Percentiles rank a stretch among this genome's conserved stretches.
Evolutionary conservation across 2,888 invertebrate species (phyloP).

Genomic region (Nymphalis c-album): DNA sequence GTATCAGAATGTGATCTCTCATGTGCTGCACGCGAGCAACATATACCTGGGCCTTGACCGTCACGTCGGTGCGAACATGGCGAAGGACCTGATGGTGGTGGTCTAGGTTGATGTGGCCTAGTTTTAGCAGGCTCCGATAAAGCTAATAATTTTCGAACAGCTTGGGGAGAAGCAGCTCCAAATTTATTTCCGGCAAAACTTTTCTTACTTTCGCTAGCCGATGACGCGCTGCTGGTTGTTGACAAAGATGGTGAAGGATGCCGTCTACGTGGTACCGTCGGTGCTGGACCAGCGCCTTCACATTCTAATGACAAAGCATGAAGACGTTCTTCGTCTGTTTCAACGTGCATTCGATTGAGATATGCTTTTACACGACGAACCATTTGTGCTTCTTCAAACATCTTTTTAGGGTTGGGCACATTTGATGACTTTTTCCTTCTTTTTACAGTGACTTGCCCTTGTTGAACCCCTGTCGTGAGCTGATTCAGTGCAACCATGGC

Average conservation of each 20-base stretch:
- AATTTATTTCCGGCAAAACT: slow-evolving; percentile 85
- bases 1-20: slow-evolving; percentile 95
- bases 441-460: slow-evolving; percentile 92
- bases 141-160: slow-evolving; percentile 96
- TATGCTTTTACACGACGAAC: slow-evolving; percentile 98
- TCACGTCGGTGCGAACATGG: slow-evolving; percentile 83
- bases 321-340: slow-evolving; percentile 94
- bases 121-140: slow-evolving; percentile 94
- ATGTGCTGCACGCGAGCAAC: slow-evolving; percentile 85
- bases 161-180: slow-evolving; percentile 97
- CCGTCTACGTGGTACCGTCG: slow-evolving; percentile 86
- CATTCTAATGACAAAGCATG: slow-evolving; percentile 95
- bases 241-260: slow-evolving; percentile 97
- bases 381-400: slow-evolving; percentile 99
- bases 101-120: slow-evolving; percentile 91
- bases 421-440: slow-evolving; percentile 93
- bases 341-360: slow-evolving; percentile 94
- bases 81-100: slow-evolving; percentile 84
- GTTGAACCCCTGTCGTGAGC: slow-evolving; percentile 86
- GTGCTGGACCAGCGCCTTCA: slow-evolving; percentile 86
- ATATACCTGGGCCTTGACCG: slow-evolving; percentile 77
- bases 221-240: slow-evolving; percentile 94
- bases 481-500: slow-evolving; percentile 95
- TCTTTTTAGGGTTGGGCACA: slow-evolving; percentile 97
- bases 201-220: slow-evolving; percentile 88